Evolutionary conservation across 2,888 invertebrate species (phyloP).

Genomic region (Nomada ferruginata): DNA sequence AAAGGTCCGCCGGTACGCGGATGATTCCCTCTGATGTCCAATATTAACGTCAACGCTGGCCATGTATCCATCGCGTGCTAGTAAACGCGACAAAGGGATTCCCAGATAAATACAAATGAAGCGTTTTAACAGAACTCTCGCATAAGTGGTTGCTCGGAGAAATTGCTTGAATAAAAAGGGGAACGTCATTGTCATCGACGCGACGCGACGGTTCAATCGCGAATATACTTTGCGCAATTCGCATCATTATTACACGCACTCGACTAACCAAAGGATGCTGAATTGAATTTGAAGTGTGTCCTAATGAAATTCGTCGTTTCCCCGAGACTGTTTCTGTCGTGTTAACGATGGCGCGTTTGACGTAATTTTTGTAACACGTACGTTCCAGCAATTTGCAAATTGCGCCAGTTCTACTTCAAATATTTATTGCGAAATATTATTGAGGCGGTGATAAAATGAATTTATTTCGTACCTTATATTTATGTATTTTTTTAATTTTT

Average conservation of each 20-base stretch:
- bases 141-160: conserved; percentile 38
- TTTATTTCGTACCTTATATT: neutral
- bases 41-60: conserved; percentile 47
- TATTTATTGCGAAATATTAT: no score
- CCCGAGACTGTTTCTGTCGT: conserved; percentile 7
- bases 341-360: conserved; percentile 39
- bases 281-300: conserved; percentile 41
- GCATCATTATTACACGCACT: conserved; percentile 23
- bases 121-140: conserved; percentile 28
- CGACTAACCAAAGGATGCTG: conserved; percentile 2
- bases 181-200: conserved; percentile 16
- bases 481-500: no score
- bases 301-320: conserved; percentile 50
- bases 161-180: conserved; percentile 42
- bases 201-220: conserved; percentile 1
- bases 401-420: neutral
- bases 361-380: conserved; percentile 7
- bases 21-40: conserved; percentile 58
- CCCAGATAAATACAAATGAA: conserved; percentile 60
- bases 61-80: conserved; percentile 45
- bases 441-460: neutral
- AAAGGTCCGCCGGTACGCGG: conserved; percentile 62
- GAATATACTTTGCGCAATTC: conserved; percentile 6
- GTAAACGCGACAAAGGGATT: conserved; percentile 60
- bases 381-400: neutral